Base-by-base conservation (phyloP, 37 sponge, comb jelly and placozoan species). In the Halisarca cf. caerulea region DNA sequence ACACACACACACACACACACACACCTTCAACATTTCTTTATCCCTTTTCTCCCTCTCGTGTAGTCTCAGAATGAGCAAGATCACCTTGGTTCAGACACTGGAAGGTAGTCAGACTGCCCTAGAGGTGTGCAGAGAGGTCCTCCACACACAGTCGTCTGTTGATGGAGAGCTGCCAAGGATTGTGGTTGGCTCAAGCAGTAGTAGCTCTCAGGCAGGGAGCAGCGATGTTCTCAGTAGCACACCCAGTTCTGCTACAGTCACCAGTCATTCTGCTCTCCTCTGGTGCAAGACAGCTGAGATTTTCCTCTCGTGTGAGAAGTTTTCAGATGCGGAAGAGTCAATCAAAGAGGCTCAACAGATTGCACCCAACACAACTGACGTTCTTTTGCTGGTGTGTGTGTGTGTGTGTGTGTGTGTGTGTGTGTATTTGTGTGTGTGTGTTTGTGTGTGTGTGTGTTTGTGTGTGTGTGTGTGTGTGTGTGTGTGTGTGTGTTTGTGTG, bases 361-460 rank as follows among this genome's bases (percentile, higher is more conserved):
- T 30, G 28, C 72, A 28, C 72, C 72, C 37, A 71, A 71, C 40
- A 20, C 72, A 18, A 33, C 28, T 9, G 7, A 71, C 7, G 72
- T 71, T 36, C 9, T 71, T 5, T 20, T 71, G 8, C 72, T 71
- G 40, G 72, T 71, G 72, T 34, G 75, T 14, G 34, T 32, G 51
- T 47, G 51, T 47, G 51, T 47, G 51, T 60, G 66, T 66, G 20
- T 64, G 68, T 82, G 47, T 0, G 23, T 82, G 42, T 82, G 66
- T 60, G 82, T 82, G 45, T 66, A 42, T 20, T 1, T 79, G 79
- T 53, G 58, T 79, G 79, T 51, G 55, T 45, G 55, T 45, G 57
- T 79, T 0, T n/a, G 40, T 28, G 14, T 28, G 21, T 20, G 74
- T 38, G 74, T 38, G 58, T 80, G 36, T 28, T 15, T 80, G 36